Percentiles rank a stretch among this genome's conserved stretches.
phyloP scores from a whole-genome alignment of 2,888 invertebrate genomes.

The Eretmocerus hayati region DNA sequence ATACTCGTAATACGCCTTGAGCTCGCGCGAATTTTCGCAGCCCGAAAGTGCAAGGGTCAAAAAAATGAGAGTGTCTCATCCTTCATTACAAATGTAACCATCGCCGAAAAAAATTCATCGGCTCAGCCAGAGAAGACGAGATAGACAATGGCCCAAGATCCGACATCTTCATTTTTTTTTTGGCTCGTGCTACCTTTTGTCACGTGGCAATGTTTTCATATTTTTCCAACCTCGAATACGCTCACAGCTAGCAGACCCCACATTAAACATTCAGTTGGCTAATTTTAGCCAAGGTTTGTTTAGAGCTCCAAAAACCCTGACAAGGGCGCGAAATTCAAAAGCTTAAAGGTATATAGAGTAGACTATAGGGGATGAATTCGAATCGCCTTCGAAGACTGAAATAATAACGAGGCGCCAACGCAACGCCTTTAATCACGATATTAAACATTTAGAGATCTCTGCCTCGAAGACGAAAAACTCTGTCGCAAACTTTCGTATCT shows the following conservation, averaged over 20 bases:
- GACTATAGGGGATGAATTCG: conserved; percentile 38
- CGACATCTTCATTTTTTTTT: not conserved
- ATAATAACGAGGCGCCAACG: conserved; percentile 46
- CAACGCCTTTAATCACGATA: conserved; percentile 45
- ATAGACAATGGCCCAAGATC: not conserved
- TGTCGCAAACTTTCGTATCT: conserved; percentile 9
- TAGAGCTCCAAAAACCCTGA: not conserved
- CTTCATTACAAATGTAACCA: no score
- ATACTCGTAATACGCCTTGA: no score
- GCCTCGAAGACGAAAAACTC: conserved; percentile 28
- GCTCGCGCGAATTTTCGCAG: conserved; percentile 11
- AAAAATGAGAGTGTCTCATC: conserved; percentile 9
- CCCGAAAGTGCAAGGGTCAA: conserved; percentile 14
- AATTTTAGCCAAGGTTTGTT: conserved; percentile 32
- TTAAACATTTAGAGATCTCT: conserved; percentile 48
- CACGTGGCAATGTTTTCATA: not conserved
- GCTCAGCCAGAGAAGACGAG: conserved; percentile 3
- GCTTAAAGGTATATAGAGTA: no score
- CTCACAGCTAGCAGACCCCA: not conserved
- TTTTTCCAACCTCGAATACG: not conserved
- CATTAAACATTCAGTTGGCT: conserved; percentile 22
- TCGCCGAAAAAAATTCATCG: conserved; percentile 4
- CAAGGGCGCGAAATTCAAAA: not conserved
- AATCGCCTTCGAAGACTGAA: conserved; percentile 37
- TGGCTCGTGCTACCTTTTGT: not conserved